Percentiles rank a stretch among this genome's conserved stretches.
These are phyloP conservation scores for Aporophyla nigra DNA, from an alignment of 2,888 invertebrate genomes.

Conservation along the genomic window DNA sequence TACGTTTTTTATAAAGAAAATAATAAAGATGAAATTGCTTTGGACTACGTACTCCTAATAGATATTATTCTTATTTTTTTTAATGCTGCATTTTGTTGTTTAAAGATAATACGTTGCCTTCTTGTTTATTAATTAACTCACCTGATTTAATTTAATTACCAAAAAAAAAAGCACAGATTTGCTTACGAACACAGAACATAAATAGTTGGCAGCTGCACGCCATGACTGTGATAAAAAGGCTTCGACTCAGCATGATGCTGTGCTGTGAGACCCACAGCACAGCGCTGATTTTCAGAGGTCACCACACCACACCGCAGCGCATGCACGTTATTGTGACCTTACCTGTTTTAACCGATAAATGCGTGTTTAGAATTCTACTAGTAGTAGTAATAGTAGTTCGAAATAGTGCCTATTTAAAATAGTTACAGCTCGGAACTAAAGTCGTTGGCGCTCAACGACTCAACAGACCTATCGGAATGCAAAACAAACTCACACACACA, in stretches of 20 bases:
- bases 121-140: background rate
- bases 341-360: too few species aligned
- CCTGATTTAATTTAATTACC: background rate
- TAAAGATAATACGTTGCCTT: background rate
- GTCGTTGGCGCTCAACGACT: background rate
- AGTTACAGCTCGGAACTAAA: background rate
- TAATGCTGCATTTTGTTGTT: constrained; percentile 18
- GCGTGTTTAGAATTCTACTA: too few species aligned
- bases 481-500: background rate
- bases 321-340: too few species aligned
- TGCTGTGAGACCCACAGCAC: too few species aligned
- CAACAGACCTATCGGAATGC: background rate
- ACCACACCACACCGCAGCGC: too few species aligned
- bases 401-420: background rate
- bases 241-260: too few species aligned
- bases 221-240: too few species aligned
- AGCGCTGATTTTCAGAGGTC: too few species aligned
- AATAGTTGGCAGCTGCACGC: too few species aligned
- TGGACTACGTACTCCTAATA: constrained; percentile 42
- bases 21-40: constrained; percentile 59
- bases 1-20: constrained; percentile 62
- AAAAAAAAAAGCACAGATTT: background rate
- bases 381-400: too few species aligned
- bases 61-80: constrained; percentile 40
- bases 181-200: too few species aligned